Evolutionary conservation across 1,140 invertebrate genomes (phyloP), one percentile per base, ranked within the genome.

Genomic region (Chelonus insularis): DNA sequence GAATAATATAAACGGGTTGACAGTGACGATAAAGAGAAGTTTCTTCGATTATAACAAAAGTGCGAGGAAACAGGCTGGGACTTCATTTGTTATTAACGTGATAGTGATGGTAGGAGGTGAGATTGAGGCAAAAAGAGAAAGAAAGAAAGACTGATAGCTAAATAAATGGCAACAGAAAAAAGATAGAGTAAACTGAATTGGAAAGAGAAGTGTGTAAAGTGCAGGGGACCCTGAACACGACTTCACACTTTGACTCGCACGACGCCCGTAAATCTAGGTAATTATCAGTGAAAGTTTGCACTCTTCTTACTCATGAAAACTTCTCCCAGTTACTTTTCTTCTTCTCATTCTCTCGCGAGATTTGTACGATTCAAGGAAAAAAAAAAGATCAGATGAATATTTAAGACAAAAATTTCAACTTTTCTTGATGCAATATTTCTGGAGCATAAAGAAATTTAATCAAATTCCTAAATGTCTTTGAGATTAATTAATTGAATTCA

Each of bases 161-260:
- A 25, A 43, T 9, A 23, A 50, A 21, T 12, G 36, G 25, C 9
- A 12, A 18, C 3, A 36, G 41, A 45, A 54, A 52, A 29, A 29
- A 43, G 37, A 61, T 14, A 32, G 32, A 18, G 32, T 48, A 37
- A 18, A 29, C 12, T 12, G 36, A 39, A 21, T 1, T n/a, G 23
- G 47, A 34, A 37, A 43, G 29, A 14, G 54, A 74, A 68, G 69
- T 70, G 74, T 74, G 73, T 69, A 67, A 78, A 76, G 76, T 76
- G 76, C 75, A 71, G 75, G 77, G 75, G 75, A 78, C 73, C 79
- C 76, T 73, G 77, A 80, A 80, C 77, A 80, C 77, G 78, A 80
- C 74, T 80, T 80, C 76, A 80, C 78, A 80, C 78, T 80, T 80
- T 78, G 78, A 76, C 78, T 80, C 77, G 63, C 68, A 57, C 50